Percentiles rank a stretch among this genome's conserved stretches.
phyloP scores from a whole-genome alignment of 2,797 vertebrate genomes.

The Catamblyrhynchus diadema region DNA sequence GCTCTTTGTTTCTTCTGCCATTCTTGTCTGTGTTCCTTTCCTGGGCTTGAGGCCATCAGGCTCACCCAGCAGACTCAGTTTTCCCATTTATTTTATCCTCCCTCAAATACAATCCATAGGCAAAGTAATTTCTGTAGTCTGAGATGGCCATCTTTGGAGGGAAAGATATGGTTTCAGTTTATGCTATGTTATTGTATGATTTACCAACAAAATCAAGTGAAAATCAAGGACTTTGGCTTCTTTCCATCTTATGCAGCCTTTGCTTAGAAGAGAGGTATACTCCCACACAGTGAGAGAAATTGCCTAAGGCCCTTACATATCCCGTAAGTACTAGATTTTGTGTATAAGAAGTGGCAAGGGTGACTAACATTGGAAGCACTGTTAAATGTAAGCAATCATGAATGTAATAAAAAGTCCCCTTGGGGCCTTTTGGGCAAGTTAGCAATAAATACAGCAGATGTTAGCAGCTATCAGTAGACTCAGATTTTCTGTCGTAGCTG shows the following conservation, averaged over 20 bases:
- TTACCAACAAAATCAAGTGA: not conserved
- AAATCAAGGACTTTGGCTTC: not conserved
- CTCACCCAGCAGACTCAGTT: not conserved
- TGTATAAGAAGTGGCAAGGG: conserved; percentile 42
- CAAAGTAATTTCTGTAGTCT: not conserved
- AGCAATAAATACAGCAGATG: not conserved
- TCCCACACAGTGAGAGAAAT: not conserved
- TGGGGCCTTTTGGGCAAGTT: not conserved
- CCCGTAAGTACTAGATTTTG: not conserved
- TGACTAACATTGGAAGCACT: not conserved
- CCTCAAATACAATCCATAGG: not conserved
- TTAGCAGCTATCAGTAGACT: not conserved
- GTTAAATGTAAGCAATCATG: conserved; percentile 4
- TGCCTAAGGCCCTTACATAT: not conserved
- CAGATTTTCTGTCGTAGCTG: not conserved
- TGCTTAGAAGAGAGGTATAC: not conserved
- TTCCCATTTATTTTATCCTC: not conserved
- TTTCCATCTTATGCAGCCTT: not conserved
- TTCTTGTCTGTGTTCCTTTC: not conserved
- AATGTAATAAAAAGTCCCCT: conserved; percentile 27
- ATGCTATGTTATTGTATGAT: not conserved
- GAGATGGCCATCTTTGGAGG: not conserved
- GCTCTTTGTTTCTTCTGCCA: not conserved
- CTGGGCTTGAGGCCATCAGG: not conserved
- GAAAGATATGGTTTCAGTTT: not conserved